phyloP scores from a whole-genome alignment of 2,888 invertebrate species.

The Parnassius orleans region DNA sequence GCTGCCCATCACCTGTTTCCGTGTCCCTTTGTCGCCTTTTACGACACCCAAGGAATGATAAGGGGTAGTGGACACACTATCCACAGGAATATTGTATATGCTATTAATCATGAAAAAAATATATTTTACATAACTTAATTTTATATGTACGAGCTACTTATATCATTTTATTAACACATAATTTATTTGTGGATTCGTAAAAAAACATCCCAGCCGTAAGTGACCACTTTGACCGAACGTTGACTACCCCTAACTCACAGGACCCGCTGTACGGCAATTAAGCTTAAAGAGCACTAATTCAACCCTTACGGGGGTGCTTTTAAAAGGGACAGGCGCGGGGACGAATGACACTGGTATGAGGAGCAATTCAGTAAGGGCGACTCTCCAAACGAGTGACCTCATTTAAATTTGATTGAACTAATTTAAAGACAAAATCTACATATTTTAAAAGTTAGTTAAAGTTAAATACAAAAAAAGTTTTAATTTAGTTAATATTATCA shows the following conservation, averaged over 20 bases:
- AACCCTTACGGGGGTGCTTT: slow-evolving; percentile 33
- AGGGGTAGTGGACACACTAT: no score
- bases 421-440: slow-evolving; percentile 9
- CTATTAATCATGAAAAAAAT: no score
- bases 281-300: slow-evolving; percentile 45
- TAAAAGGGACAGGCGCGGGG: slow-evolving; percentile 4
- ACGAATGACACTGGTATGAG: slow-evolving; percentile 36
- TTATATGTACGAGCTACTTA: no score
- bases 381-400: slow-evolving; percentile 31
- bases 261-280: slow-evolving; percentile 31
- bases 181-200: neutral
- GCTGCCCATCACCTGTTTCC: no score
- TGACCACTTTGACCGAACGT: slow-evolving; percentile 7
- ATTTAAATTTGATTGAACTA: slow-evolving; percentile 13
- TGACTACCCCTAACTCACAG: slow-evolving; percentile 27
- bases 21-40: no score
- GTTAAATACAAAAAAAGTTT: no score
- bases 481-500: no score
- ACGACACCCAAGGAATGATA: no score
- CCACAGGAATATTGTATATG: no score
- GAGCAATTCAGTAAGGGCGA: slow-evolving; percentile 42
- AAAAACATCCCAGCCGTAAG: neutral
- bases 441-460: neutral
- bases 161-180: no score
- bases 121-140: no score